These are phyloP conservation scores for Eulemur rubriventer DNA, from an alignment of 2,797 vertebrate species.

Conservation along the genomic window DNA sequence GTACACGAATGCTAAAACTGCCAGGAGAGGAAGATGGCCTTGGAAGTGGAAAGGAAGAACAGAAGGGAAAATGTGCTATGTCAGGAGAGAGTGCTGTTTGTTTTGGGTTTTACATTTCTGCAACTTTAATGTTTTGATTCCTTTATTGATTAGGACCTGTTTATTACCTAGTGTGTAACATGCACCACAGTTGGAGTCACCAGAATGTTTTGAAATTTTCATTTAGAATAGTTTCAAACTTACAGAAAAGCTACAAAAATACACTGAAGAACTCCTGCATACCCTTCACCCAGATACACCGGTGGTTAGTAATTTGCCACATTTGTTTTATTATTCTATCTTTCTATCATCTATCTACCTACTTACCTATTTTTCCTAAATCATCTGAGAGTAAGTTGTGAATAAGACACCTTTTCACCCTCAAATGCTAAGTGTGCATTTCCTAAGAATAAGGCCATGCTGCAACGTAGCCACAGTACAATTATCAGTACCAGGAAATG, in stretches of 20 bases:
- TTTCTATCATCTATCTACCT: not conserved
- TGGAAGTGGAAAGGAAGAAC: too few species aligned
- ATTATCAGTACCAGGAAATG: not conserved
- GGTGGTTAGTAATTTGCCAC: not conserved
- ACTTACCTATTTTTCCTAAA: not conserved
- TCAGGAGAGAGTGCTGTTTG: not conserved
- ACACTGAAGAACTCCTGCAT: not conserved
- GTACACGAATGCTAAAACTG: not conserved
- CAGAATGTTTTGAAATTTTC: not conserved
- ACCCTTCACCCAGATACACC: not conserved
- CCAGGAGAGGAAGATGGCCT: not conserved
- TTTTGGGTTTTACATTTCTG: not conserved
- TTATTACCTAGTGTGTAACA: not conserved
- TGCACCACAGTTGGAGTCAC: not conserved
- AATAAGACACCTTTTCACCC: not conserved
- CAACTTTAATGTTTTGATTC: not conserved
- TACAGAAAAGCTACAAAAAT: conserved; percentile 17
- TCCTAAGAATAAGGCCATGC: not conserved
- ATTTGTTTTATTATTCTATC: not conserved
- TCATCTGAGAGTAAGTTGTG: not conserved
- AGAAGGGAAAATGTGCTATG: too few species aligned
- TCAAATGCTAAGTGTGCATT: not conserved
- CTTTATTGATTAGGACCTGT: not conserved
- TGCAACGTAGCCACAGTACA: not conserved
- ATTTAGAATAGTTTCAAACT: not conserved